Base-by-base conservation (phyloP, 2,888 invertebrate genomes). In the Drepanosiphum platanoidis region DNA sequence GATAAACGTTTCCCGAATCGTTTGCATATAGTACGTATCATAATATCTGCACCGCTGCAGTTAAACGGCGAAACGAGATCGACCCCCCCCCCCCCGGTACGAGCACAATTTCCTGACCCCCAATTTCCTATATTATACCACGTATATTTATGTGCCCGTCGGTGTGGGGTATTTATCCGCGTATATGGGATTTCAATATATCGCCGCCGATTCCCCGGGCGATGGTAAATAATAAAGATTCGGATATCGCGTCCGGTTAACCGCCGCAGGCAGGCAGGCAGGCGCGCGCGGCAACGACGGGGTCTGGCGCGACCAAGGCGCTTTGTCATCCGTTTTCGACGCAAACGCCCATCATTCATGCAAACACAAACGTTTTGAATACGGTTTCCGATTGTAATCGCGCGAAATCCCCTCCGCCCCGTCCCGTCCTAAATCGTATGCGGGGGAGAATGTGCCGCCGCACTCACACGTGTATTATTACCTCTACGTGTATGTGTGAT, bases 321-420 rank as follows among this genome's bases (percentile, higher is more conserved):
- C 74, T 82, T 82, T 82, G 61, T 83, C 82, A 74, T 74, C 64
- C 61, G 81, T 81, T 81, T 71, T 81, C 81, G 71, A 58, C 58
- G 39, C 81, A 30, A 72, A 72, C 82, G 71, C 32, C 61, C 81
- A 72, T 82, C 81, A 68, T 82, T 82, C 72, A 72, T 58, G 71
- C 30, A 39, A 61, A 72, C 83, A n/a, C 83, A 66, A 83, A 75
- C 83, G 75, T 66, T 74, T 83, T 74, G 64, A 83, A 83, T 83
- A 75, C 84, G 66, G 66, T 83, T 83, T 72, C 83, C 83, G 74
- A 83, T 82, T 83, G 83, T 83, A 83, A 75, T 84, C 75, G 75
- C 82, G 68, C 75, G 46, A 75, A 58, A 36, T n/a, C n/a, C 75
- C 75, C 75, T 39, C 1, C 64, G 27, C 32, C 52, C 32, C 66